Conservation (phyloP, 2,888 invertebrate genomes). For the Acrocyrtus sp. region DNA sequence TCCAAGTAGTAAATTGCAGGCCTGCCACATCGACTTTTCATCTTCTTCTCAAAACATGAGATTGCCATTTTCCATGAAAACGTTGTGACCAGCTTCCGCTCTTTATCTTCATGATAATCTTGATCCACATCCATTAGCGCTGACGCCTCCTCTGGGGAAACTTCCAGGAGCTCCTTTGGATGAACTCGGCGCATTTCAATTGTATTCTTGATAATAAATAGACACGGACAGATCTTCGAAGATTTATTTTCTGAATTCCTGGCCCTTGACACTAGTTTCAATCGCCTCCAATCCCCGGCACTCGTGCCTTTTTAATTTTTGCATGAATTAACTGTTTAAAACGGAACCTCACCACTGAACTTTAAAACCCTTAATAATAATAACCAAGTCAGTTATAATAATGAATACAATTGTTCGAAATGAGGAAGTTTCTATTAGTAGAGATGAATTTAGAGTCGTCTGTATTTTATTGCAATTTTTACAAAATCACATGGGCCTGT, state of each 20-base stretch:
- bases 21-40: neutral
- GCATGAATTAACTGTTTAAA: too few species aligned
- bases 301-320: neutral
- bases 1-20: constrained; percentile 15
- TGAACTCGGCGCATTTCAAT: constrained; percentile 15
- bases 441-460: too few species aligned
- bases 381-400: too few species aligned
- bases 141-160: neutral
- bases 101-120: neutral
- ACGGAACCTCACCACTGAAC: too few species aligned
- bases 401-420: too few species aligned
- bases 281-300: neutral
- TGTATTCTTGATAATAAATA: neutral
- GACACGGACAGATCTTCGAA: too few species aligned
- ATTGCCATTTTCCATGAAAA: constrained; percentile 28
- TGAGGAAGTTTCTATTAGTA: too few species aligned
- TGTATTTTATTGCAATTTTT: too few species aligned
- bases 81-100: neutral
- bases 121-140: neutral
- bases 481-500: too few species aligned
- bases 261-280: neutral
- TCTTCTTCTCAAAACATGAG: constrained; percentile 2
- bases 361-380: too few species aligned
- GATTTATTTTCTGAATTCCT: neutral
- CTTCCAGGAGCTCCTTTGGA: constrained; percentile 8